Conservation (phyloP, 1,140 invertebrate genomes). For the Drosophila kikkawai region DNA sequence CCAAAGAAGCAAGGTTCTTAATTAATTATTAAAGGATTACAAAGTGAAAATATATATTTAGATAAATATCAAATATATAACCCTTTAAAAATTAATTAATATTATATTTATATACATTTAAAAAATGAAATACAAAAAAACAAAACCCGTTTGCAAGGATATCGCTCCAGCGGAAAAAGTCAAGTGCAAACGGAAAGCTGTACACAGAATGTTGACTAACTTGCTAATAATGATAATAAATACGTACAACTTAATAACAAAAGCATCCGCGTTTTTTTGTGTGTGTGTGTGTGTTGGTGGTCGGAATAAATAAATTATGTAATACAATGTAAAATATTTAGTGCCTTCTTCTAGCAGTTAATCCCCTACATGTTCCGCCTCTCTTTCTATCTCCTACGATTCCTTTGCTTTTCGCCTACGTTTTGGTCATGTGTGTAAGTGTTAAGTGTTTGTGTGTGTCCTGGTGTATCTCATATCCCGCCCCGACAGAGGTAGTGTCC, state of each 20-base stretch:
- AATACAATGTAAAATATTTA: conserved; percentile 56
- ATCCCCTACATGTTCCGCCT: conserved; percentile 1
- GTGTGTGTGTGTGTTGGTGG: conserved; percentile 14
- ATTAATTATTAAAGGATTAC: not conserved
- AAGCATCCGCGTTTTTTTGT: conserved; percentile 27
- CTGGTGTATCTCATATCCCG: conserved; percentile 8
- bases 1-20: too few species aligned
- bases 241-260: conserved; percentile 75
- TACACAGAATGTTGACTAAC: conserved; percentile 63
- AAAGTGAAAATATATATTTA: not conserved
- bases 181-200: conserved; percentile 26
- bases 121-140: too few species aligned
- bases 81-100: too few species aligned
- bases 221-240: conserved; percentile 62
- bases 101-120: not conserved
- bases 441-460: conserved; percentile 23
- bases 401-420: conserved; percentile 33
- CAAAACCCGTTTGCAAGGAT: conserved; percentile 6
- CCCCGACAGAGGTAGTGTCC: conserved; percentile 39
- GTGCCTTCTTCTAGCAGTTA: conserved; percentile 35
- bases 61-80: not conserved
- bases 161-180: conserved; percentile 3
- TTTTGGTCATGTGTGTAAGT: conserved; percentile 56
- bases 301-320: conserved; percentile 69
- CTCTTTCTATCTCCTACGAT: conserved; percentile 4